A percentile compares a stretch with the other conserved stretches of the same genome.
phyloP scores from a whole-genome alignment of 2,797 vertebrate genomes.

The Buphagus erythrorhynchus region DNA sequence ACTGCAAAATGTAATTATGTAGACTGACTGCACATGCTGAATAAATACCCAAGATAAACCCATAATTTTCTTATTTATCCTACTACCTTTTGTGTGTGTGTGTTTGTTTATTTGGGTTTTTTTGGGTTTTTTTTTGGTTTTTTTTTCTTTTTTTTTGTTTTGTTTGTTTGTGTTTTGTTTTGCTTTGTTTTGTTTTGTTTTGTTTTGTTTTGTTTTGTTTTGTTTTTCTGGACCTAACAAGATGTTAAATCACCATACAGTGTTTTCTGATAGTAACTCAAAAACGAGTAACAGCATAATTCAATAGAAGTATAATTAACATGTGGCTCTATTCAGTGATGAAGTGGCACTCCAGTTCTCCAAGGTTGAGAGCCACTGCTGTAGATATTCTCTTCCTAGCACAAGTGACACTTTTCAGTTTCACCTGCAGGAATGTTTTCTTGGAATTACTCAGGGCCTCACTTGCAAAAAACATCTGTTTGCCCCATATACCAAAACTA shows the following conservation, averaged over 20 bases:
- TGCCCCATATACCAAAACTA: neutral
- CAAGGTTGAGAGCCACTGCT: neutral
- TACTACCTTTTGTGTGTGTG: neutral
- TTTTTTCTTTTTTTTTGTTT: neutral
- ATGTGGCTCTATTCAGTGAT: neutral
- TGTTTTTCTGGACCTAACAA: neutral
- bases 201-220: neutral
- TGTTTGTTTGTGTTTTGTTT: no score
- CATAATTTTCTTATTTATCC: neutral
- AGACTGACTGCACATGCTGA: neutral
- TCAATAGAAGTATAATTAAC: neutral
- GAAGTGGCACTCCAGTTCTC: neutral
- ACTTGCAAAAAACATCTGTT: slow-evolving; percentile 9
- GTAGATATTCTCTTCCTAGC: neutral
- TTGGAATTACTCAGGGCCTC: neutral
- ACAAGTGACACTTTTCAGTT: neutral
- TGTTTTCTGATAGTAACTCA: neutral
- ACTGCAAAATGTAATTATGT: neutral
- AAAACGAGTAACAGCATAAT: neutral
- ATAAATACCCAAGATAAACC: neutral
- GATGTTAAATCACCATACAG: neutral
- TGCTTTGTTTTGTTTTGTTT: neutral
- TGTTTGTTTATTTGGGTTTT: no score
- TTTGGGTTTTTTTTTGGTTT: neutral
- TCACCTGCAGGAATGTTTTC: neutral